Conservation (phyloP, 2,888 invertebrate genomes). For the Melieria crassipennis region DNA sequence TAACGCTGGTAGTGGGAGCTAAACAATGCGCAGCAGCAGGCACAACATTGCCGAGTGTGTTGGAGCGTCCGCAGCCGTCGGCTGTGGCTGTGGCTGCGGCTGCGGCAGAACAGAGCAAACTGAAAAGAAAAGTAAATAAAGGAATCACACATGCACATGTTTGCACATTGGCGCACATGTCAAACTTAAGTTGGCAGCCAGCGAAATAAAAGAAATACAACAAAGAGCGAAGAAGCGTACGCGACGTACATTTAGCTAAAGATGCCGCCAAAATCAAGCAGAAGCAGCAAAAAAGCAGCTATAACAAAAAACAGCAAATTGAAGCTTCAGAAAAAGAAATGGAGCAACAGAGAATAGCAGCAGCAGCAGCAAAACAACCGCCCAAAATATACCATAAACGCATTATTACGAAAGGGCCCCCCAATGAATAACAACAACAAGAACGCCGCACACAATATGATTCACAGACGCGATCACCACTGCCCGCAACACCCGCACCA, state of each 20-base stretch:
- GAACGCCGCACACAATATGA: too few species aligned
- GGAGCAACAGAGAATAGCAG: too few species aligned
- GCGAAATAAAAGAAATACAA: too few species aligned
- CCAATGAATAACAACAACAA: conserved; percentile 43
- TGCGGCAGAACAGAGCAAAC: too few species aligned
- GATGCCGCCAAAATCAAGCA: neutral
- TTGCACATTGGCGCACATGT: conserved; percentile 8
- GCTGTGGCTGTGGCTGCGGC: too few species aligned
- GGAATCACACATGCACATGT: conserved; percentile 6
- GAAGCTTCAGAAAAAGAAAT: too few species aligned
- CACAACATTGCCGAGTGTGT: neutral
- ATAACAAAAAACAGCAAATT: too few species aligned
- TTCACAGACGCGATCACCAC: too few species aligned
- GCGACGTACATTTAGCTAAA: neutral
- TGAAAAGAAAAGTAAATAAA: too few species aligned
- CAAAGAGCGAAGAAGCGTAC: too few species aligned
- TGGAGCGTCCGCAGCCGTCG: neutral
- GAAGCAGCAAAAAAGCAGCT: neutral
- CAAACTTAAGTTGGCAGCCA: too few species aligned
- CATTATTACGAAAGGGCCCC: conserved; percentile 39
- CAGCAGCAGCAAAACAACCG: conserved; percentile 34
- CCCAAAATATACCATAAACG: conserved; percentile 35
- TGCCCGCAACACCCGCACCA: too few species aligned
- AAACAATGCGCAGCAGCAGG: neutral
- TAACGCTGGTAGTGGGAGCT: conserved; percentile 9